Evolutionary conservation across 2,888 invertebrate species (phyloP), one percentile per base, ranked within the genome.

Genomic region (Lithophane socia): DNA sequence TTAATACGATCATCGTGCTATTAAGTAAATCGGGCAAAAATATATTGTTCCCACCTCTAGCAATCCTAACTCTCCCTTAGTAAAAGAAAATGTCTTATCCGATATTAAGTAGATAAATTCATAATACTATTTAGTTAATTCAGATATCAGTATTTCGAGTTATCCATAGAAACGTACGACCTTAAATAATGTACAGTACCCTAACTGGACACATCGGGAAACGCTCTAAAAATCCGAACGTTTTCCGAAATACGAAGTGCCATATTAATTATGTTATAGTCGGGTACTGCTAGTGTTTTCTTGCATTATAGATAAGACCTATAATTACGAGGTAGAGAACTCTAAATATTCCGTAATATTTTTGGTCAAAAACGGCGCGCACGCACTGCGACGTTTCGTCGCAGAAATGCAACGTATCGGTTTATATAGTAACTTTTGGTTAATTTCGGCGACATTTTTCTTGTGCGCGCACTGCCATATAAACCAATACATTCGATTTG

Each of bases 41-140:
- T 47, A 49, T 16, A 37, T 16, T 42, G 58, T 79, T 49, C 29
- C 58, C 63, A n/a, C 54, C 84, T 74, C 84, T 84, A 84, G 80
- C 73, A 82, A 75, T 56, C 80, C 84, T 79, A 84, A 54, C 3
- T 29, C n/a, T 42, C 3, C 7, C 2, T 60, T 24, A 42, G 21
- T 61, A 24, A 67, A 54, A 54, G 54, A 29, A 58, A 18, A 37
- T 18, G 65, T 66, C 60, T 73, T 69, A 73, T 52, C 52, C 37
- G 12, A 54, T 54, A 70, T 42, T 66, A 63, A 67, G 61, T 73
- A 47, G 16, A 69, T 64, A 52, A n/a, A n/a, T 54, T 61, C 56
- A 24, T 82, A 82, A 80, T 70, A 80, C 77, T 76, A 61, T 70
- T 68, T 47, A n/a, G 58, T 58, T 54, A 54, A 72, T 21, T 56